phyloP scores from a whole-genome alignment of 1,140 invertebrate species.

The Sminthurinus signatus region DNA sequence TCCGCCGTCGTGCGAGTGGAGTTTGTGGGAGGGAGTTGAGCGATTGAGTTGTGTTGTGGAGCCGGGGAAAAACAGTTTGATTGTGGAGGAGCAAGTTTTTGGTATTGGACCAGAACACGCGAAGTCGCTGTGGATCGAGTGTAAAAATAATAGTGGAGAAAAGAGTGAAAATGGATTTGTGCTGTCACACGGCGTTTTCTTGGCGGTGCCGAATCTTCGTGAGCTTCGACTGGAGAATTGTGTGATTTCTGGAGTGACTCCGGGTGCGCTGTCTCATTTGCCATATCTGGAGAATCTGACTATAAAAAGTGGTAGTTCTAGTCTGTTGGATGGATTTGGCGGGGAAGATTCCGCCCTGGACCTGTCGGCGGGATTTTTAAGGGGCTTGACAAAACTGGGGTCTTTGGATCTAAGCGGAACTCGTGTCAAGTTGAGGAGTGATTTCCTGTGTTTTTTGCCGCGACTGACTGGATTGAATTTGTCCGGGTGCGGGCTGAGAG shows the following conservation, averaged over 20 bases:
- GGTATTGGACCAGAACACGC: conserved; percentile 40
- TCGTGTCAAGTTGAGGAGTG: conserved; percentile 74
- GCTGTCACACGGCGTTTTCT: conserved; percentile 39
- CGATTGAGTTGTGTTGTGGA: conserved; percentile 36
- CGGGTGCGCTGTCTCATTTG: conserved; percentile 72
- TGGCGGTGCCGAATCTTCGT: conserved; percentile 53
- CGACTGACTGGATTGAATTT: conserved; percentile 70
- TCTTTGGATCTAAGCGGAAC: conserved; percentile 76
- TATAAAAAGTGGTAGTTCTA: conserved; percentile 66
- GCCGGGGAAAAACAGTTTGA: conserved; percentile 33
- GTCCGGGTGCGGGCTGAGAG: conserved; percentile 70
- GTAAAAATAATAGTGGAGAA: not conserved
- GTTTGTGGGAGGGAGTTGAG: conserved; percentile 36
- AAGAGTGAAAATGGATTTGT: conserved; percentile 22
- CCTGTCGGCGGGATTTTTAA: conserved; percentile 47
- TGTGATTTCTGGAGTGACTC: conserved; percentile 78
- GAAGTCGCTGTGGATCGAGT: conserved; percentile 40
- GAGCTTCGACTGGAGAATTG: conserved; percentile 83
- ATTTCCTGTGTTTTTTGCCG: conserved; percentile 69
- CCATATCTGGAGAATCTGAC: conserved; percentile 74
- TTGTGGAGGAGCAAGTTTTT: conserved; percentile 39
- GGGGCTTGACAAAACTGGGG: conserved; percentile 60
- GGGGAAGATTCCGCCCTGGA: conserved; percentile 36
- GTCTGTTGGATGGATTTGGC: conserved; percentile 31
- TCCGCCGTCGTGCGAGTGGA: conserved; percentile 39